Base-by-base conservation (phyloP, 2,113 vertebrate species). In the Mirounga angustirostris region DNA sequence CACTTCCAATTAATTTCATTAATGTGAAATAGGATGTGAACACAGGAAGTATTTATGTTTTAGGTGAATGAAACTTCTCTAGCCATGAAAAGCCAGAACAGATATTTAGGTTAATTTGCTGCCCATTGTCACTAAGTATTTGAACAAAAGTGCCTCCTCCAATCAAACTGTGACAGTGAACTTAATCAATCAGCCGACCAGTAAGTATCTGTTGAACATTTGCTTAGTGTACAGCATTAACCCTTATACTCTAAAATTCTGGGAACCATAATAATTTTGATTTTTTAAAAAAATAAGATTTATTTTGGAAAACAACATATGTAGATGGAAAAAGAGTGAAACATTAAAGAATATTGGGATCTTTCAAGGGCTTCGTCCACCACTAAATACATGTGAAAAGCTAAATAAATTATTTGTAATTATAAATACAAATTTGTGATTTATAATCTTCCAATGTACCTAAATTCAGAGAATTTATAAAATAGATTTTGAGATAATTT, bases 1-100 rank as follows among this genome's bases (percentile, higher is more conserved):
- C 15, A 91, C 40, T 91, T 13, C n/a, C 89, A 74, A 92, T 79
- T 94, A 90, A 96, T 95, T 95, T 97, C 58, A 92, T 69, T 93
- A 80, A 93, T 81, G 28, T 88, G 13, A 92, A 89, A 86, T 26
- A 11, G 56, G 33, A 10, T 69, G 18, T 91, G 78, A 85, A 88
- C 14, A 67, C 30, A 76, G 46, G 56, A 86, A 59, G 18, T 50
- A 79, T 92, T 86, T 85, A 71, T 84, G 21, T 46, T 74, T 91
- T 63, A 91, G 71, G 58, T 90, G n/a, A 89, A 92, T 1, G 43
- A 85, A 93, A 65, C 1, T 15, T 73, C 30, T 74, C 33, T 86
- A 56, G 18, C 36, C 43, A 52, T 73, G 30, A 87, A 94, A 84
- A 63, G 9, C 21, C 54, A 61, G n/a, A 30, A 33, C 13, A 76